phyloP scores from a whole-genome alignment of 2,888 invertebrate species.

The Andrena praecox region DNA sequence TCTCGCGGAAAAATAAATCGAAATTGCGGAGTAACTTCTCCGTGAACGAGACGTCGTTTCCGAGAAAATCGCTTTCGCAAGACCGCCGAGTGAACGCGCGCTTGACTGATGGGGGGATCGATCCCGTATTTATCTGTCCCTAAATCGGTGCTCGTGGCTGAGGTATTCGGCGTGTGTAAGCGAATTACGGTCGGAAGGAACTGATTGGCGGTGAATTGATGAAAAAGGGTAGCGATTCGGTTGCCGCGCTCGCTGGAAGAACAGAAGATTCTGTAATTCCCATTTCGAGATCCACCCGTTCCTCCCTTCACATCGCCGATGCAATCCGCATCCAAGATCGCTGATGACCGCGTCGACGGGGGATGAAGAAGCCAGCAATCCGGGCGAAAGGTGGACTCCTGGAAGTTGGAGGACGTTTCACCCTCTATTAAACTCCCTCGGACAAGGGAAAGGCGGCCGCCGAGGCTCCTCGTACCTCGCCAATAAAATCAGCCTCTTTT shows the following conservation, averaged over 20 bases:
- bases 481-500: slow-evolving; percentile 76
- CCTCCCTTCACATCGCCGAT: slow-evolving; percentile 18
- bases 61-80: neutral
- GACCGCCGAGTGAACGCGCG: neutral
- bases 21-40: neutral
- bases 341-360: slow-evolving; percentile 67
- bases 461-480: slow-evolving; percentile 71
- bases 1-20: slow-evolving; percentile 1
- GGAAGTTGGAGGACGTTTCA: slow-evolving; percentile 81
- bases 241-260: slow-evolving; percentile 31
- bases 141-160: too few relatives aligned
- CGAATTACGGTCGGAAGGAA: neutral
- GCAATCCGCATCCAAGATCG: slow-evolving; percentile 63
- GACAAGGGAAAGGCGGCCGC: slow-evolving; percentile 87
- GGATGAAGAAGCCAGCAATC: slow-evolving; percentile 62
- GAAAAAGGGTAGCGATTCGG: slow-evolving; percentile 48
- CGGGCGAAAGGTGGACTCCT: slow-evolving; percentile 69
- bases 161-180: neutral
- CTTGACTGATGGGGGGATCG: neutral
- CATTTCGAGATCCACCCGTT: slow-evolving; percentile 33
- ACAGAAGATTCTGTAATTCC: slow-evolving; percentile 51
- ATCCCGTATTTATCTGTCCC: neutral
- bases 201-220: slow-evolving; percentile 32
- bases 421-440: slow-evolving; percentile 85
- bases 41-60: neutral